Evolutionary conservation across 2,113 vertebrate species (phyloP).

Genomic region (Chauna torquata): DNA sequence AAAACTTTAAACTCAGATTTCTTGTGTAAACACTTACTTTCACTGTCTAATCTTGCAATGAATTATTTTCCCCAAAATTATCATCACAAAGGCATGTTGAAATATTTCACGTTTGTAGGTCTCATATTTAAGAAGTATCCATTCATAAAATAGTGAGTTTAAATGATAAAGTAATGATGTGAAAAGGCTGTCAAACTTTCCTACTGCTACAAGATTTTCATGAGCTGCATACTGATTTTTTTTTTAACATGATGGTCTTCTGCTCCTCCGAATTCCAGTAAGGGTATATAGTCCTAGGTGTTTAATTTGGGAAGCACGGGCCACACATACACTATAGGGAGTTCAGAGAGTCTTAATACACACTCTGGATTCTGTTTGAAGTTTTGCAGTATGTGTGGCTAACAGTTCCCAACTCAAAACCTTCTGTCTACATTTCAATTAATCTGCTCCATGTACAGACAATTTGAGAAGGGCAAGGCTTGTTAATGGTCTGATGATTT

Average conservation of each 20-base stretch:
- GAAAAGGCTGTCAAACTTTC: neutral
- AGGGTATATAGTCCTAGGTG: neutral
- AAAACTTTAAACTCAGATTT: neutral
- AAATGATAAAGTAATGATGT: neutral
- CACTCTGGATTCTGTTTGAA: neutral
- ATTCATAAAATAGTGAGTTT: neutral
- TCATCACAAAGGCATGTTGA: neutral
- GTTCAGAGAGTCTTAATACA: neutral
- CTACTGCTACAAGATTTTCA: neutral
- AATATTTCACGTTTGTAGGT: neutral
- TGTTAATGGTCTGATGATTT: neutral
- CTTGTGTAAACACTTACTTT: neutral
- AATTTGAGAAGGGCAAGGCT: neutral
- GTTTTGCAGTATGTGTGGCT: neutral
- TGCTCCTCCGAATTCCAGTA: neutral
- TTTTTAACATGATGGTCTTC: neutral
- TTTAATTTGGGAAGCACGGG: neutral
- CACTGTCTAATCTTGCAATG: neutral
- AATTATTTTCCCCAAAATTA: neutral
- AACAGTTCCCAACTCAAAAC: neutral
- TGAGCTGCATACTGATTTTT: no score
- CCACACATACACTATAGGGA: neutral
- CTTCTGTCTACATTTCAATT: neutral
- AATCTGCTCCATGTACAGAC: neutral
- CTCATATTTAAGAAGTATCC: neutral